These are phyloP conservation scores for Ovibos moschatus DNA, from an alignment of 2,113 vertebrate species.

Conservation along the genomic window DNA sequence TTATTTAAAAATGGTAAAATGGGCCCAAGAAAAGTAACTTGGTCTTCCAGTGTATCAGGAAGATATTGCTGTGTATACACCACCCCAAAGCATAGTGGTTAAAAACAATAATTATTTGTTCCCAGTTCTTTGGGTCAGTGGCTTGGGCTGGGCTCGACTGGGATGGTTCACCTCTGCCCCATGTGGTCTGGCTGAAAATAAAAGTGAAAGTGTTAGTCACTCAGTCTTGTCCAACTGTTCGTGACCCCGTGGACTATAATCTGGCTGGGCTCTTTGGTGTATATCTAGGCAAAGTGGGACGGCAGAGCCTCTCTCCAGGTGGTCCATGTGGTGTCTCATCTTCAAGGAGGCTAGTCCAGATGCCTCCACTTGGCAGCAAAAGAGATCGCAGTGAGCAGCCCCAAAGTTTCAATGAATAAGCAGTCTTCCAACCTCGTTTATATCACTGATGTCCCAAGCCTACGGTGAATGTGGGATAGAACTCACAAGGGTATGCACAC, in stretches of 20 bases:
- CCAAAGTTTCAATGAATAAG: not conserved
- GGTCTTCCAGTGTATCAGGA: not conserved
- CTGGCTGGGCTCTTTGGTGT: not conserved
- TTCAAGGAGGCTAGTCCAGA: not conserved
- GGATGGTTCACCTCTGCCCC: not conserved
- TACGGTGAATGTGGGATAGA: not conserved
- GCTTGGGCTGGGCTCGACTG: not conserved
- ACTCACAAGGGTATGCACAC: not conserved
- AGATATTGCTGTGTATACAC: not conserved
- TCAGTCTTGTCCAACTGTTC: not conserved
- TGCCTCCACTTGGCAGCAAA: not conserved
- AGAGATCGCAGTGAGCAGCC: not conserved
- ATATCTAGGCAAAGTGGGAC: not conserved
- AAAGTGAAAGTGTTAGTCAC: not conserved
- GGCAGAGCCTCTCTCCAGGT: not conserved
- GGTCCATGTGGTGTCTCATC: not conserved
- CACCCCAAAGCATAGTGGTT: not conserved
- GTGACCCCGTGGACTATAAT: accelerated
- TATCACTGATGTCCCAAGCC: not conserved
- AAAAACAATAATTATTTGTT: not conserved
- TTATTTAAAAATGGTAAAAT: not conserved
- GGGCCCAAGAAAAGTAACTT: not conserved
- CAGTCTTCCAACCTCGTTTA: not conserved
- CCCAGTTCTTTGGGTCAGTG: not conserved
- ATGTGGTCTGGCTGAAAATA: not conserved